phyloP scores from a whole-genome alignment of 2,113 vertebrate genomes.

The Cervus canadensis region DNA sequence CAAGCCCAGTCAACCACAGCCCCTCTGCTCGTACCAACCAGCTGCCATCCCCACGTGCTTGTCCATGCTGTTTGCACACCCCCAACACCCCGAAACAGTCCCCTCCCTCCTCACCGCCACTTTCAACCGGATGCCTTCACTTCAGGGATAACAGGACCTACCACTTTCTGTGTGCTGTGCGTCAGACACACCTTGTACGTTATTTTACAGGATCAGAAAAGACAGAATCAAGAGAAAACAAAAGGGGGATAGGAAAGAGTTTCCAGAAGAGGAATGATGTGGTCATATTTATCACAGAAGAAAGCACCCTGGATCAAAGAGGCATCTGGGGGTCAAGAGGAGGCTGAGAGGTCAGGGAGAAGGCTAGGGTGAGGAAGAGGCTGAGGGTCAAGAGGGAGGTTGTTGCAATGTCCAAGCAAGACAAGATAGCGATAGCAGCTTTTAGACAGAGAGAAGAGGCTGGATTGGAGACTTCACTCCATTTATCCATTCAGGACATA shows the following conservation, averaged over 20 bases:
- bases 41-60: neutral
- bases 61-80: neutral
- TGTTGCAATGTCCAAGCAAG: neutral
- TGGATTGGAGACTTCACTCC: neutral
- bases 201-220: neutral
- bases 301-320: neutral
- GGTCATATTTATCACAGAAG: neutral
- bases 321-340: neutral
- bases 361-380: neutral
- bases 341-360: neutral
- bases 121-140: neutral
- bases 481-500: neutral
- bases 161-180: neutral
- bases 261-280: neutral
- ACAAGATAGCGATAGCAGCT: neutral
- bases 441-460: neutral
- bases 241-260: neutral
- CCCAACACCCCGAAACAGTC: neutral
- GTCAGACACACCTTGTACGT: fast-evolving
- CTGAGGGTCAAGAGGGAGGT: neutral
- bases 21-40: neutral
- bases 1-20: neutral
- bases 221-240: neutral
- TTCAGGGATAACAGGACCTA: neutral
- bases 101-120: neutral